Conservation (phyloP, 2,888 invertebrate species). For the Ferdinandea cuprea region DNA sequence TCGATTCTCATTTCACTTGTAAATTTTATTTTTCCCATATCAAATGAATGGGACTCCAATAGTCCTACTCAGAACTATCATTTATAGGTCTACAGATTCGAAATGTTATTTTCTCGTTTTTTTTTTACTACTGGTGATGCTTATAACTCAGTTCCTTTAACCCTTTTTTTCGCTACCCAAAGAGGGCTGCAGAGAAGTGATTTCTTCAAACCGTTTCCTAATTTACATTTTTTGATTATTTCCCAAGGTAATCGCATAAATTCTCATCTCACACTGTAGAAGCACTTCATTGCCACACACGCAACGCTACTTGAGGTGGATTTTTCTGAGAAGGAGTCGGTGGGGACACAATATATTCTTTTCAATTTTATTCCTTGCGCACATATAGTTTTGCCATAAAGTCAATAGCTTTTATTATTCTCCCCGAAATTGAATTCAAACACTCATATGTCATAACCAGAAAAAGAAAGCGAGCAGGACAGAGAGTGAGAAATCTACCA, state of each 20-base stretch:
- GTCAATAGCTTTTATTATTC: slow-evolving; percentile 68
- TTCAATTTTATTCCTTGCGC: slow-evolving; percentile 59
- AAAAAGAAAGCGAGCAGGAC: background rate
- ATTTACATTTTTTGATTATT: slow-evolving; percentile 68
- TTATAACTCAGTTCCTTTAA: too few species aligned
- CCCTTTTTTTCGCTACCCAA: background rate
- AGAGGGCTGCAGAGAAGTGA: slow-evolving; percentile 16
- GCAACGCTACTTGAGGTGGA: background rate
- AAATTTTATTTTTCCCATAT: too few species aligned
- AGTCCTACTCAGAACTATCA: background rate
- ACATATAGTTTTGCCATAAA: slow-evolving; percentile 63
- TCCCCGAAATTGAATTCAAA: slow-evolving; percentile 71
- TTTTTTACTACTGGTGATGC: background rate
- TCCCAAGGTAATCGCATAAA: slow-evolving; percentile 44
- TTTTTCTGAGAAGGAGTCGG: too few species aligned
- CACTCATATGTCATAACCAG: slow-evolving; percentile 73
- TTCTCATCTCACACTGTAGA: slow-evolving; percentile 24
- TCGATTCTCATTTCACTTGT: too few species aligned
- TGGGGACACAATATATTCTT: slow-evolving; percentile 17
- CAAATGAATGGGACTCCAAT: background rate
- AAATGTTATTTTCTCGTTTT: background rate
- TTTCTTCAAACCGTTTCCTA: slow-evolving; percentile 39
- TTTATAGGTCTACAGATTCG: background rate
- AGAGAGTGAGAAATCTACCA: background rate
- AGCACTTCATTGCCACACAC: slow-evolving; percentile 44